Conservation (phyloP, 2,113 vertebrate genomes). For the Ochotona princeps region DNA sequence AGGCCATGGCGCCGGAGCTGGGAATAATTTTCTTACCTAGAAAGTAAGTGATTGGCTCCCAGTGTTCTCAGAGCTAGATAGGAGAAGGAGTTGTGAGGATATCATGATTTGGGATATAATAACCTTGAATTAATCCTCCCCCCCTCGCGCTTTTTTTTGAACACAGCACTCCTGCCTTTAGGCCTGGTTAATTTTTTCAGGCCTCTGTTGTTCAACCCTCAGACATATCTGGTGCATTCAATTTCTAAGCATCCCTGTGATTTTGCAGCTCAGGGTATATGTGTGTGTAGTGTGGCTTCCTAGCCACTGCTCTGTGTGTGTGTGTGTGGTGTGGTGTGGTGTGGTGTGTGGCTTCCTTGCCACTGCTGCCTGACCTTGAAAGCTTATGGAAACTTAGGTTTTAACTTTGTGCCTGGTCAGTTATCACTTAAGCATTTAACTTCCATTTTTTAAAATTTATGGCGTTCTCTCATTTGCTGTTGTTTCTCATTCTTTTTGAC, state of each 20-base stretch:
- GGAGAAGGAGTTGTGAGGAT: background rate
- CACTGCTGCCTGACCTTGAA: background rate
- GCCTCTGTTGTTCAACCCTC: constrained; percentile 10
- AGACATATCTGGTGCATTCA: background rate
- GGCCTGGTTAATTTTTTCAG: background rate
- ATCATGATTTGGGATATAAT: background rate
- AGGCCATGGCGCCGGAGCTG: too few species aligned
- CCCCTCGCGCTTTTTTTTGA: constrained; percentile 3
- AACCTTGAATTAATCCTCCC: constrained; percentile 12
- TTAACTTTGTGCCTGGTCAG: constrained; percentile 37
- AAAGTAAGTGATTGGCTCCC: background rate
- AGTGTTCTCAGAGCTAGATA: background rate
- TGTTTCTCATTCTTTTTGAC: constrained; percentile 27
- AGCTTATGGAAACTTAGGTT: constrained; percentile 16
- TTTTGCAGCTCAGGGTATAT: background rate
- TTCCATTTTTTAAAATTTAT: constrained; percentile 25
- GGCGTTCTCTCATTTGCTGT: constrained; percentile 25
- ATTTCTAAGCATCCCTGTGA: background rate
- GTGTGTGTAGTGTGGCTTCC: background rate
- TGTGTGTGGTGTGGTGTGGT: too few species aligned
- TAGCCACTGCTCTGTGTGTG: background rate
- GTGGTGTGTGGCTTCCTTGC: background rate
- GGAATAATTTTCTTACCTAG: constrained; percentile 24
- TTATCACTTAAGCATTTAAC: constrained; percentile 8
- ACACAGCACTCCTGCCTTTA: background rate